A percentile compares a stretch with the other conserved stretches of the same genome.
Conservation (phyloP, 2,797 vertebrate genomes). For the Tamandua tetradactyla region DNA sequence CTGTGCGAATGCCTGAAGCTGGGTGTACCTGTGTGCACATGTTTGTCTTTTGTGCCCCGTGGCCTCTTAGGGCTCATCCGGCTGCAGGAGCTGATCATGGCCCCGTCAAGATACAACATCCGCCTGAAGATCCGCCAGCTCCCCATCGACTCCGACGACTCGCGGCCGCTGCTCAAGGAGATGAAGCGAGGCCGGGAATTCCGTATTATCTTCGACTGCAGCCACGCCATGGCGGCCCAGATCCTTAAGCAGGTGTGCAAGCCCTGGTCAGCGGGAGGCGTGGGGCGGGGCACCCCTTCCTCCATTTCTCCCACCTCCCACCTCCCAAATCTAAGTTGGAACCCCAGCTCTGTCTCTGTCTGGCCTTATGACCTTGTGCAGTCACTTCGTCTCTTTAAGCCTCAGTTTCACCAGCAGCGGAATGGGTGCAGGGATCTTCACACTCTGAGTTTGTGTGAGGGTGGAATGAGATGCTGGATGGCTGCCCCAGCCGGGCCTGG, state of each 20-base stretch:
- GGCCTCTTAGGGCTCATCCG: slow-evolving; percentile 92
- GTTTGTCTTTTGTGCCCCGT: slow-evolving; percentile 62
- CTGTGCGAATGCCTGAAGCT: background rate
- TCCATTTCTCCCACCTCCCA: background rate
- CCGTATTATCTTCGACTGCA: slow-evolving; percentile 99
- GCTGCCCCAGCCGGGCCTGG: background rate
- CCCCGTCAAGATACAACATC: slow-evolving; percentile 97
- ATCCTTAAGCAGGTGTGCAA: slow-evolving; percentile 94
- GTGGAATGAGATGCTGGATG: background rate
- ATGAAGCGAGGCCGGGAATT: slow-evolving; percentile 98
- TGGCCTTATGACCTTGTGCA: background rate
- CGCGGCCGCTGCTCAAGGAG: slow-evolving; percentile 96
- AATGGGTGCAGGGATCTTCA: background rate
- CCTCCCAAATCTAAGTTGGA: background rate
- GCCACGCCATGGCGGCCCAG: slow-evolving; percentile 96
- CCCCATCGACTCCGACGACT: slow-evolving; percentile 93
- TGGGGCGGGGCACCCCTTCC: accelerated
- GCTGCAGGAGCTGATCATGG: slow-evolving; percentile 99
- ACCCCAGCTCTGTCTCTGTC: background rate
- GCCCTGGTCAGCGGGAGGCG: accelerated
- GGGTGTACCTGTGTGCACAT: background rate
- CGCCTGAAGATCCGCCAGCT: slow-evolving; percentile 98
- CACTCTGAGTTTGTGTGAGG: background rate
- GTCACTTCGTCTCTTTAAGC: background rate
- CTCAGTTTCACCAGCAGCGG: background rate